phyloP scores from a whole-genome alignment of 2,113 vertebrate species.

The Felis chaus region DNA sequence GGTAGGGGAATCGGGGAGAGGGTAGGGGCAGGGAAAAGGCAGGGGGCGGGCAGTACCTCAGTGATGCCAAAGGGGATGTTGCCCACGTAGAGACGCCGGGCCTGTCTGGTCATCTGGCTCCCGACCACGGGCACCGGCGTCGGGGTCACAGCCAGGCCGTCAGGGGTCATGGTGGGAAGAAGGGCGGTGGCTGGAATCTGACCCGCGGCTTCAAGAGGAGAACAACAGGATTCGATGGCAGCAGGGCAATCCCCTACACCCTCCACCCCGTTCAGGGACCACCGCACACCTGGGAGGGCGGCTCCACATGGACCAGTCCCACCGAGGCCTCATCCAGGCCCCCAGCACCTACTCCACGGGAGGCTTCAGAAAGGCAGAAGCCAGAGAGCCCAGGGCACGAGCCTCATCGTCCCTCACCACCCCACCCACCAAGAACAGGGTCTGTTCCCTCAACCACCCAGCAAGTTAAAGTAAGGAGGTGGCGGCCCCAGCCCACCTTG shows the following conservation, averaged over 20 bases:
- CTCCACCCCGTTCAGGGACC: rapidly evolving
- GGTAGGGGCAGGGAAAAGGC: neutral
- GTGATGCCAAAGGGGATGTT: constrained; percentile 97
- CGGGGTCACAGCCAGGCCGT: constrained; percentile 93
- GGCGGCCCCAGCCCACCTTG: constrained; percentile 84
- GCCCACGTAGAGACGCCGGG: constrained; percentile 93
- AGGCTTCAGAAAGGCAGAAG: neutral
- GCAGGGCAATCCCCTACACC: too few relatives aligned
- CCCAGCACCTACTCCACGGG: neutral
- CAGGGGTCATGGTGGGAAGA: constrained; percentile 94
- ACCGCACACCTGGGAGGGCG: neutral
- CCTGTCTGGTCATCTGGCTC: constrained; percentile 96
- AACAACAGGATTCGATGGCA: rapidly evolving
- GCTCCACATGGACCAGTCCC: neutral
- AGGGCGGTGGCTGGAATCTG: constrained; percentile 96
- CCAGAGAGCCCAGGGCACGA: neutral
- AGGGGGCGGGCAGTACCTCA: constrained; percentile 85
- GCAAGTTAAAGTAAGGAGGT: rapidly evolving
- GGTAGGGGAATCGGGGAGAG: neutral
- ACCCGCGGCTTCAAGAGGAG: constrained; percentile 88
- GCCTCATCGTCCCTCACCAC: neutral
- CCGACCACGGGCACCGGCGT: constrained; percentile 95
- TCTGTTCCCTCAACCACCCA: too few relatives aligned
- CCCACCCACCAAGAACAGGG: neutral
- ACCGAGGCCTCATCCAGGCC: neutral